Base-by-base conservation (phyloP, 2,888 invertebrate species). In the Zaprionus obscuricornis region DNA sequence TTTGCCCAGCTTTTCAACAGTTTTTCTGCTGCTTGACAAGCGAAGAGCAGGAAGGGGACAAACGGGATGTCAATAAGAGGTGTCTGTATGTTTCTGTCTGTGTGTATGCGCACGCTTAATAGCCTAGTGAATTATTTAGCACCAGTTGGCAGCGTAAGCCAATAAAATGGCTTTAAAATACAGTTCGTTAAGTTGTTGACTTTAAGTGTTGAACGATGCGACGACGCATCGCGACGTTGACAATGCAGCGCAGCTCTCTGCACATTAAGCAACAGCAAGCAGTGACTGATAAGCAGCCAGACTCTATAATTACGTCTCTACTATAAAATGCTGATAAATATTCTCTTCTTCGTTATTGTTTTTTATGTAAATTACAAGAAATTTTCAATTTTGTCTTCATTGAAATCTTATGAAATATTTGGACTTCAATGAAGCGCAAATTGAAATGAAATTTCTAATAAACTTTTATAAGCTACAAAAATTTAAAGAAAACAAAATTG, bases 81-180 rank as follows among this genome's bases (percentile, higher is more conserved):
- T n/a, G n/a, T n/a, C n/a, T n/a, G n/a, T n/a, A n/a, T n/a, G 10
- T 45, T 31, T 14, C 17, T 3, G n/a, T 45, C n/a, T 8, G 24
- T 36, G 16, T 36, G 17, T 24, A n/a, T n/a, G 18, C 46, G 39
- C 31, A 27, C 16, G 65, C 58, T 78, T 81, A 81, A 81, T 81
- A 79, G 85, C 56, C 54, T 82, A 52, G 42, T 81, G 79, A 73
- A 85, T 81, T 78, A 81, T 81, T 81, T 74, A 68, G 62, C 67
- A 66, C 78, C 51, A 40, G 26, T 43, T 39, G n/a, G n/a, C n/a
- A n/a, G 49, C 62, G 59, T 59, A 66, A 46, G 66, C 68, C 65
- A 60, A 78, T 84, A 77, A 77, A 76, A 74, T 66, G 57, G 49
- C 82, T 75, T 83, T 66, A 77, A 66, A 84, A 70, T 70, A 70